These are phyloP conservation scores for Drosophila erecta DNA, from an alignment of 1,140 invertebrate species.

Conservation along the genomic window DNA sequence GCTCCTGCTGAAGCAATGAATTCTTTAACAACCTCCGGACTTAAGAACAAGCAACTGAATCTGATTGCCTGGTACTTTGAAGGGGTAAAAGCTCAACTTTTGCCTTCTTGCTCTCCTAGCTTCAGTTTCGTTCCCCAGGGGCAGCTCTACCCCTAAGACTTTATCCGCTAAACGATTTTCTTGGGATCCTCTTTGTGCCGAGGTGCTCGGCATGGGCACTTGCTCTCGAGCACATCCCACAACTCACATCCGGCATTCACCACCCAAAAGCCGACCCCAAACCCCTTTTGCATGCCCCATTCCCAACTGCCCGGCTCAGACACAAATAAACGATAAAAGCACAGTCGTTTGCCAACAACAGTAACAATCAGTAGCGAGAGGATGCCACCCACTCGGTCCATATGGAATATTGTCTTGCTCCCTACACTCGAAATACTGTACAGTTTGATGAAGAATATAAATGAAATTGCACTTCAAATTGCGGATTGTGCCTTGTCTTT, in stretches of 20 bases:
- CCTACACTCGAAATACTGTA: slow-evolving; percentile 1
- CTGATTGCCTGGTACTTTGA: slow-evolving; percentile 17
- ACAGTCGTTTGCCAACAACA: slow-evolving; percentile 77
- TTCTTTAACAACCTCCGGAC: not conserved
- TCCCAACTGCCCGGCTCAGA: slow-evolving; percentile 36
- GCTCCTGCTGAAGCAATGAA: not conserved
- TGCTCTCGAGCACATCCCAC: slow-evolving; percentile 43
- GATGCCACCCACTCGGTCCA: slow-evolving; percentile 15
- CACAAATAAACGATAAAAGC: slow-evolving; percentile 82
- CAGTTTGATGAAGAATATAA: not conserved
- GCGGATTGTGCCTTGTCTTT: too few relatives aligned
- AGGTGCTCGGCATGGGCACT: slow-evolving; percentile 44
- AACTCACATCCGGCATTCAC: slow-evolving; percentile 10
- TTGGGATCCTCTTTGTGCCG: slow-evolving; percentile 46
- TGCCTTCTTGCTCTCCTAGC: slow-evolving; percentile 12
- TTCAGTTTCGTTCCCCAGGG: not conserved
- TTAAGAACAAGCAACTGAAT: slow-evolving; percentile 8
- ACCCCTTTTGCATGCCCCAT: slow-evolving; percentile 10
- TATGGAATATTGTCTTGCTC: not conserved
- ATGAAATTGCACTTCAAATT: too few relatives aligned
- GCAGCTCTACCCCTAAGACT: slow-evolving; percentile 18
- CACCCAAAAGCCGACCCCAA: slow-evolving; percentile 6
- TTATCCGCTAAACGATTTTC: slow-evolving; percentile 54
- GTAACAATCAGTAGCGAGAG: slow-evolving; percentile 78
- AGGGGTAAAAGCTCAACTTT: slow-evolving; percentile 23